phyloP scores from a whole-genome alignment of 2,888 invertebrate genomes.

The Operophtera brumata region DNA sequence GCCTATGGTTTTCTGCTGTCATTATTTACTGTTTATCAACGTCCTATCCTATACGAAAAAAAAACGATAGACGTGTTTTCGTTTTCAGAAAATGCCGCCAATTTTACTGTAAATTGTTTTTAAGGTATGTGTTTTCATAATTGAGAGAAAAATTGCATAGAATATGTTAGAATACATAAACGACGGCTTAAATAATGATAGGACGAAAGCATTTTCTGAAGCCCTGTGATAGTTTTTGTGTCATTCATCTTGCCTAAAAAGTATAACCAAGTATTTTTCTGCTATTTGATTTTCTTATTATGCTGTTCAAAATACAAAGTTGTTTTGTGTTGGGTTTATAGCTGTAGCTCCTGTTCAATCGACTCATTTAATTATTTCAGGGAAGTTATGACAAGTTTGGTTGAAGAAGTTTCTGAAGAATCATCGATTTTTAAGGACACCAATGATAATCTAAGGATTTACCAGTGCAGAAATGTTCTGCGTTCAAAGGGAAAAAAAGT shows the following conservation, averaged over 20 bases:
- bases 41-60: too few relatives aligned
- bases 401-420: slow-evolving; percentile 38
- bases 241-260: too few relatives aligned
- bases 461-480: slow-evolving; percentile 40
- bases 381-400: slow-evolving; percentile 65
- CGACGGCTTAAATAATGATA: not conserved
- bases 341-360: slow-evolving; percentile 2
- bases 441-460: slow-evolving; percentile 32
- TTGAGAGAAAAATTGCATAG: not conserved
- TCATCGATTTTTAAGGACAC: slow-evolving; percentile 23
- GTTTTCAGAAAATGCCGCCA: slow-evolving; percentile 49
- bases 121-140: slow-evolving; percentile 39
- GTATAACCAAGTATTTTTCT: not conserved
- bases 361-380: slow-evolving; percentile 43
- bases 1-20: too few relatives aligned
- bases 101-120: slow-evolving; percentile 39
- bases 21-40: too few relatives aligned
- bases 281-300: too few relatives aligned
- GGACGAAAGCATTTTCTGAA: not conserved
- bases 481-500: slow-evolving; percentile 54
- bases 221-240: too few relatives aligned
- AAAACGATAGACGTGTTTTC: slow-evolving; percentile 2
- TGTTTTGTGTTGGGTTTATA: not conserved
- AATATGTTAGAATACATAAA: not conserved
- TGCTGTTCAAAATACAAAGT: too few relatives aligned